A percentile compares a stretch with the other conserved stretches of the same genome.
These are phyloP conservation scores for Agapornis canus DNA, from an alignment of 2,797 vertebrate genomes.

Conservation along the genomic window DNA sequence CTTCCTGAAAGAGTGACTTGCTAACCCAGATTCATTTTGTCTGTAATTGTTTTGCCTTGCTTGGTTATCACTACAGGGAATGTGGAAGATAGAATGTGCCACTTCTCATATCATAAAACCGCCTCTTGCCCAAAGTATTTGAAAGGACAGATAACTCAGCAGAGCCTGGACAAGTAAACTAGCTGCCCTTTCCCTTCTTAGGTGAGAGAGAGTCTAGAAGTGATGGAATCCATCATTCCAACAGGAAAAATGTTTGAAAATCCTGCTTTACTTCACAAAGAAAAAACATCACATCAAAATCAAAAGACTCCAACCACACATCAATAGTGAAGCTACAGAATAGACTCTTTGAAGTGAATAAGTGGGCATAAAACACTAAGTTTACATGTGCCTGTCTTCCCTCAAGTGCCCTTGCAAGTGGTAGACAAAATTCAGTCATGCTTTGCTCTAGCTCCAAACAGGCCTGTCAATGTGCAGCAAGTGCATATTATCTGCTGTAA, in stretches of 20 bases:
- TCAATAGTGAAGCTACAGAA: not conserved
- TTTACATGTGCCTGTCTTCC: not conserved
- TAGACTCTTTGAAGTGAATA: not conserved
- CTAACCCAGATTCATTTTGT: not conserved
- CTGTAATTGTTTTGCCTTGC: not conserved
- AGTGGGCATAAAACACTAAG: not conserved
- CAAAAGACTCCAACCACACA: not conserved
- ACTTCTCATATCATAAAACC: not conserved
- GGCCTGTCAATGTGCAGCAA: not conserved
- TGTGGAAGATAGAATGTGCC: not conserved
- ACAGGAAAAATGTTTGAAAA: not conserved
- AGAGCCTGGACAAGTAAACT: not conserved
- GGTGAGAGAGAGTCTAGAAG: not conserved
- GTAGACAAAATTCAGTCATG: not conserved
- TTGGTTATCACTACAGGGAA: not conserved
- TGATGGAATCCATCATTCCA: not conserved
- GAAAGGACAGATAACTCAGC: not conserved
- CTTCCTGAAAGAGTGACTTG: not conserved
- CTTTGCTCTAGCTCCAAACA: not conserved
- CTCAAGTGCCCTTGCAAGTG: not conserved
- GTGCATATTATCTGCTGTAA: not conserved
- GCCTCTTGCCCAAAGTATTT: not conserved
- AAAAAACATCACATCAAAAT: not conserved
- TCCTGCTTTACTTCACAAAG: not conserved
- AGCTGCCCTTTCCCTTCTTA: not conserved